Base-by-base conservation (phyloP, 2,797 vertebrate genomes). In the Tenualosa thibaudeaui region DNA sequence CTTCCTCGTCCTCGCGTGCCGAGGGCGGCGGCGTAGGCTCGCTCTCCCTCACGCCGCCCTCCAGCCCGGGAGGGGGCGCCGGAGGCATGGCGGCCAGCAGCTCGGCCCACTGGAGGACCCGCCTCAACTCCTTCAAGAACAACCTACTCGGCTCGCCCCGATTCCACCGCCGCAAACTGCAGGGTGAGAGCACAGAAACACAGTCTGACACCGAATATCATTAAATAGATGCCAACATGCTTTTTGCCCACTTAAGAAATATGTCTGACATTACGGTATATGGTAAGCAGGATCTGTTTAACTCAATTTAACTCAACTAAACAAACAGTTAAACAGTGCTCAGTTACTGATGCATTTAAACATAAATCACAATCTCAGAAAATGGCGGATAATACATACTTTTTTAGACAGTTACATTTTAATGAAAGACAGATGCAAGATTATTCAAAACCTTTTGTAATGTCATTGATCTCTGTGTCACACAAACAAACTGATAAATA, bases 61-160 rank as follows among this genome's bases (percentile, higher is more conserved):
- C 95, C 91, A 94, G 95, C 93, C 94, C 95, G 13, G 88, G 92
- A 85, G 95, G 97, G 87, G 96, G 97, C 0, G 54, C 54, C 54
- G 88, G 95, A 9, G 93, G 95, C 88, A 95, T 96, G 93, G 95
- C 94, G 0, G 96, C 97, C 58, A 97, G 97, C 82, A 97, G 97
- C 90, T 97, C 97, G 7, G 96, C 97, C 60, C 97, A 97, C 91
- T 98, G 97, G 97, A 96, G 96, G 93, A 97, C 96, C 85, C 96
- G 97, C 46, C 96, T 98, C 91, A 98, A 97, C 93, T 98, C 97
- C 78, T 97, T 98, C 91, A 98, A 97, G 93, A 98, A 98, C 94
- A 98, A 97, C 92, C 95, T 98, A 90, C 92, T 98, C 90, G 97
- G 97, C 26, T 98, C 97, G 0, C 97, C 97, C 0, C 96, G 97